A percentile compares a stretch with the other conserved stretches of the same genome.
Evolutionary conservation across 2,113 vertebrate species (phyloP).

Genomic region (Nibea albiflora): DNA sequence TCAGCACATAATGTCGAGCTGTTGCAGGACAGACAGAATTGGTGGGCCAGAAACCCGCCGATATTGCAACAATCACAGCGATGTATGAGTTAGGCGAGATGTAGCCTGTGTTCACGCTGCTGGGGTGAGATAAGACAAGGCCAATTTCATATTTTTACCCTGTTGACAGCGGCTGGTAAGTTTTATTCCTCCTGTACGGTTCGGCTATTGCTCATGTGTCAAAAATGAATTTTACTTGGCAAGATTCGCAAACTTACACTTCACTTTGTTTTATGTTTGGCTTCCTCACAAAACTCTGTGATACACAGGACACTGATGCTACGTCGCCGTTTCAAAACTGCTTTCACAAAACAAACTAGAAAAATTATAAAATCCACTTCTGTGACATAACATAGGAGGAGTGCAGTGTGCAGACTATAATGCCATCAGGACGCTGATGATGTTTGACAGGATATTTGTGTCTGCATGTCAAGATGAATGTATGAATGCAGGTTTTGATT

Average conservation of each 20-base stretch:
- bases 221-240: constrained; percentile 52
- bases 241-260: constrained; percentile 44
- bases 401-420: neutral
- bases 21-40: constrained; percentile 43
- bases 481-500: no score
- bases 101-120: constrained; percentile 65
- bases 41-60: constrained; percentile 55
- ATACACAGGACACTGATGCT: neutral
- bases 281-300: constrained; percentile 21
- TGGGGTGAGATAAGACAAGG: constrained; percentile 76
- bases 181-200: constrained; percentile 48
- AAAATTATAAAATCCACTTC: neutral
- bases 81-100: constrained; percentile 64
- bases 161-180: constrained; percentile 58
- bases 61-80: constrained; percentile 69
- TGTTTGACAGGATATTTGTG: no score
- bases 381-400: no score
- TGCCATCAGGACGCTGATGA: neutral
- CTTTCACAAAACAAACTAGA: neutral
- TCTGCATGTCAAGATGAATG: no score
- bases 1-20: constrained; percentile 50
- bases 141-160: constrained; percentile 71
- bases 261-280: constrained; percentile 31
- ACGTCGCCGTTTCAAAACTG: neutral
- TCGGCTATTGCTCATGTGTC: constrained; percentile 62